phyloP scores from a whole-genome alignment of 2,888 invertebrate genomes.

The Plemyria rubiginata region DNA sequence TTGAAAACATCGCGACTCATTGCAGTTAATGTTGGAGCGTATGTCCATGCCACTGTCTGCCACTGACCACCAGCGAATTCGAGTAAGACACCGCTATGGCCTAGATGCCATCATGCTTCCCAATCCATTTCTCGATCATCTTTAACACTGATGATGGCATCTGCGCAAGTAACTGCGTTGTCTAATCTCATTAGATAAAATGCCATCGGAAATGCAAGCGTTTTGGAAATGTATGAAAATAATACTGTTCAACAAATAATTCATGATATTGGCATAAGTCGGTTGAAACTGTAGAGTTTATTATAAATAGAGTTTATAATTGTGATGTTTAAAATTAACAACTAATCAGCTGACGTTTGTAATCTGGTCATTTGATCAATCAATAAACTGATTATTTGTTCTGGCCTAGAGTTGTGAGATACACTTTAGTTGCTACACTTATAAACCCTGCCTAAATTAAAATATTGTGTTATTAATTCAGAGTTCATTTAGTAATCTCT shows the following conservation, averaged over 20 bases:
- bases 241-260: neutral
- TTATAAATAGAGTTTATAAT: too few species aligned
- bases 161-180: constrained; percentile 50
- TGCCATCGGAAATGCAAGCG: neutral
- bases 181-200: constrained; percentile 36
- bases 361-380: neutral
- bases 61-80: constrained; percentile 94
- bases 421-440: neutral
- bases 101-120: constrained; percentile 67
- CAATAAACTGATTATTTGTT: neutral
- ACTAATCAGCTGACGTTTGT: neutral
- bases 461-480: too few species aligned
- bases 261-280: too few species aligned
- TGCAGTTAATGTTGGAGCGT: constrained; percentile 96
- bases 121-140: constrained; percentile 21
- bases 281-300: too few species aligned
- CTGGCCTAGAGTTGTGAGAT: neutral
- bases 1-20: constrained; percentile 69
- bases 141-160: constrained; percentile 61
- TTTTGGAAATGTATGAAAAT: neutral
- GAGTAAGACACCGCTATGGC: constrained; percentile 89
- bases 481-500: too few species aligned
- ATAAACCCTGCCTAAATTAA: neutral
- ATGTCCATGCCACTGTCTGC: constrained; percentile 93
- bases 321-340: neutral